phyloP scores from a whole-genome alignment of 2,888 invertebrate genomes.

The Lamellibrachia columna region DNA sequence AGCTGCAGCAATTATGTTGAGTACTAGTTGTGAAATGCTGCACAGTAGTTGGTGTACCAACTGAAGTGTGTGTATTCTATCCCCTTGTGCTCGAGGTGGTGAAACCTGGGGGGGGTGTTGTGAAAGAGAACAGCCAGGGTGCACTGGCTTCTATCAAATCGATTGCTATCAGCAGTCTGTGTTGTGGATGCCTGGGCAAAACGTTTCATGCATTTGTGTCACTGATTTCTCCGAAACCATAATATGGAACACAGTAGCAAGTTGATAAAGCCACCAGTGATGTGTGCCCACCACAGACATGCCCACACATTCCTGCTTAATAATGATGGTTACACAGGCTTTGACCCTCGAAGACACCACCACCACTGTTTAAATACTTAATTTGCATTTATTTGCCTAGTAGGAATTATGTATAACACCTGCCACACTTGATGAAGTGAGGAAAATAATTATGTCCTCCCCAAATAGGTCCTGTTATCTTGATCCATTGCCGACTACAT shows the following conservation, averaged over 20 bases:
- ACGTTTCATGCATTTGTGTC: neutral
- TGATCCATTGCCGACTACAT: too few relatives aligned
- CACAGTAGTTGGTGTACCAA: neutral
- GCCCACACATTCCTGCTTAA: neutral
- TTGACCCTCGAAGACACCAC: neutral
- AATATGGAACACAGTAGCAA: neutral
- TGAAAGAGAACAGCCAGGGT: neutral
- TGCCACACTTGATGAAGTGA: too few relatives aligned
- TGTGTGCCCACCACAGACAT: neutral
- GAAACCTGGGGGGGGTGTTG: neutral
- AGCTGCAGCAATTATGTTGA: neutral
- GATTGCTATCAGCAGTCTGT: neutral
- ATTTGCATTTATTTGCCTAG: too few relatives aligned
- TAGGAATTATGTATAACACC: too few relatives aligned
- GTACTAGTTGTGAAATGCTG: neutral
- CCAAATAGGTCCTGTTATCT: too few relatives aligned
- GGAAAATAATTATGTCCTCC: too few relatives aligned
- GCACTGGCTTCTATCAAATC: neutral
- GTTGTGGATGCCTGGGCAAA: neutral
- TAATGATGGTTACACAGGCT: constrained; percentile 17
- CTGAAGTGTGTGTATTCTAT: neutral
- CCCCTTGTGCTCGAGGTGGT: neutral
- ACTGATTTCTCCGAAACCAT: neutral
- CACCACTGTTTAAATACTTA: neutral
- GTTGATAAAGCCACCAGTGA: neutral